These are phyloP conservation scores for Neolamprologus sp. DNA, from an alignment of 2,113 vertebrate genomes.

Conservation along the genomic window DNA sequence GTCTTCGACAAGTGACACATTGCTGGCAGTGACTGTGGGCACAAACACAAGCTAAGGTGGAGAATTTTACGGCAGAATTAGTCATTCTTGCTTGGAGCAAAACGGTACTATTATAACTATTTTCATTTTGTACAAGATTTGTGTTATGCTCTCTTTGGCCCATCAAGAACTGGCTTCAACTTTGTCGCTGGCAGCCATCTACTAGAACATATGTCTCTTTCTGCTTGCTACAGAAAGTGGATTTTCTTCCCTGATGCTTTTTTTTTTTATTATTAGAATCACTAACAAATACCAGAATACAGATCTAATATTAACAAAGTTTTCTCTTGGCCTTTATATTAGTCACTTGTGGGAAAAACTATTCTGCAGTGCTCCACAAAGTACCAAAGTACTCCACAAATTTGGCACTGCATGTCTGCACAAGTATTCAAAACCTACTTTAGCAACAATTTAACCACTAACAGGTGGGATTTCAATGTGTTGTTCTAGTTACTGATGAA, in stretches of 20 bases:
- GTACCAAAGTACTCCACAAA: neutral
- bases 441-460: neutral
- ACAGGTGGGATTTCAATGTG: neutral
- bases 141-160: neutral
- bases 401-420: neutral
- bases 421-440: neutral
- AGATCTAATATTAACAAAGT: neutral
- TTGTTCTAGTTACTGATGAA: neutral
- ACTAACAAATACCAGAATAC: neutral
- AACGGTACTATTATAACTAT: neutral
- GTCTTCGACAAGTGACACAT: constrained; percentile 5
- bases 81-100: neutral
- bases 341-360: neutral
- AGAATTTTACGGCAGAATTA: neutral
- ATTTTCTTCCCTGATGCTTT: neutral
- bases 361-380: neutral
- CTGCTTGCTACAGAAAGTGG: neutral
- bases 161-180: neutral
- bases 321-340: neutral
- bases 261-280: neutral
- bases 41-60: neutral
- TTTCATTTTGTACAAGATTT: neutral
- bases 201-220: neutral
- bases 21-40: neutral
- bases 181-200: neutral